Evolutionary conservation across 2,113 vertebrate species (phyloP).

Genomic region (Seriola rivoliana): DNA sequence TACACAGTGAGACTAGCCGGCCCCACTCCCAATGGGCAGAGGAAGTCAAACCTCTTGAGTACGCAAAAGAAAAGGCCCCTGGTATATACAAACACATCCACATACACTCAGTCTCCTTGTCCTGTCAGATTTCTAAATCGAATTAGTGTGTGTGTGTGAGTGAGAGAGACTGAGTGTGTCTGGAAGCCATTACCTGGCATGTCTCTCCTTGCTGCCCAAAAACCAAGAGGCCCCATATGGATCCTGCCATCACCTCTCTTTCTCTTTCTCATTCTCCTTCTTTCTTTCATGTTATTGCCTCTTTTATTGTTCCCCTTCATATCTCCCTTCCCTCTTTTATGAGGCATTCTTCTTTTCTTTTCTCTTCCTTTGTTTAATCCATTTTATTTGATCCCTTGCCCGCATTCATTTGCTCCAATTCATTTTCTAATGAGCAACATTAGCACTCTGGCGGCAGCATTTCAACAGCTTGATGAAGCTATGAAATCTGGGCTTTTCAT

Average conservation of each 20-base stretch:
- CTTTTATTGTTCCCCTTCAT: slow-evolving; percentile 30
- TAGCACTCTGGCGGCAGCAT: background rate
- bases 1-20: slow-evolving; percentile 10
- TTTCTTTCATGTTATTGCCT: slow-evolving; percentile 40
- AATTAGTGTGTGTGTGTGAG: slow-evolving; percentile 56
- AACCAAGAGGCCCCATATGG: slow-evolving; percentile 68
- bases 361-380: slow-evolving; percentile 1
- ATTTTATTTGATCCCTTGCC: background rate
- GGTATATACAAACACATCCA: slow-evolving; percentile 46
- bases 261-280: background rate
- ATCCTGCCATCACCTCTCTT: slow-evolving; percentile 55
- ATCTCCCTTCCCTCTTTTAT: slow-evolving; percentile 10
- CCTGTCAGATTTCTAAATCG: slow-evolving; percentile 76
- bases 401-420: background rate
- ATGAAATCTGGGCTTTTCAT: background rate
- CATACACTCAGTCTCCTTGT: slow-evolving; percentile 56
- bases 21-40: slow-evolving; percentile 56
- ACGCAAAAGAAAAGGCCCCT: slow-evolving; percentile 54
- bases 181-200: slow-evolving; percentile 85
- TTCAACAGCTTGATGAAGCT: background rate
- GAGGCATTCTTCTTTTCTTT: background rate
- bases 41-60: slow-evolving; percentile 60
- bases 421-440: background rate
- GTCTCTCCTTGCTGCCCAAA: slow-evolving; percentile 59
- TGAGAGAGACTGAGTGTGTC: slow-evolving; percentile 60